These are phyloP conservation scores for Hylomyscus alleni DNA, from an alignment of 2,797 vertebrate species.

Conservation along the genomic window DNA sequence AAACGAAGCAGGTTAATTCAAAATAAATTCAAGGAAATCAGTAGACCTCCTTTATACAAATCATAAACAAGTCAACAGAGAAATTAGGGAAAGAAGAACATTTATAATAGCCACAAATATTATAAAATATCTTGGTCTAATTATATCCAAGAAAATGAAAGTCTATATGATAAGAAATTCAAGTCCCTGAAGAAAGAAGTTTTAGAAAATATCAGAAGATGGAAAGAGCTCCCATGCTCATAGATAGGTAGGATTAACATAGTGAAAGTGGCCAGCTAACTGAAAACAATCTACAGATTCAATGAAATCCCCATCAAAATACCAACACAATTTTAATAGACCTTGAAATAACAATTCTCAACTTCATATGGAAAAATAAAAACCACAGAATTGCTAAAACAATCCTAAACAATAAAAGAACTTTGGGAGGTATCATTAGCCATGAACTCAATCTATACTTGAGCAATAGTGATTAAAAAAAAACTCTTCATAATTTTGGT, in stretches of 20 bases:
- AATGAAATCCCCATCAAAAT: background rate
- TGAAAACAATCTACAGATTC: background rate
- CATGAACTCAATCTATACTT: background rate
- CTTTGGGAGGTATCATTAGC: background rate
- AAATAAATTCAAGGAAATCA: background rate
- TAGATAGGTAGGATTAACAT: background rate
- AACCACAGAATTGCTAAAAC: background rate
- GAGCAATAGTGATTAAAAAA: background rate
- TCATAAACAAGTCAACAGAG: background rate
- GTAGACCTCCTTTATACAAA: background rate
- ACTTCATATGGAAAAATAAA: background rate
- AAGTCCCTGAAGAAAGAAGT: background rate
- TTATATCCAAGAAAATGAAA: background rate
- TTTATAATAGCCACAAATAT: background rate
- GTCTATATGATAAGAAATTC: background rate
- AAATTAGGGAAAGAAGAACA: background rate
- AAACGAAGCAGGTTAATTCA: background rate
- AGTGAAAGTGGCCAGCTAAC: background rate
- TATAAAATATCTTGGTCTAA: background rate
- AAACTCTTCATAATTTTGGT: background rate
- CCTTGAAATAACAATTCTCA: background rate
- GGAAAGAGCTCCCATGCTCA: background rate
- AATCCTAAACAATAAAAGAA: background rate
- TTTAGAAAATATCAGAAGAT: background rate
- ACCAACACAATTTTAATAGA: background rate